Base-by-base conservation (phyloP, 64 coral and sea anemone species). In the Montipora capricornis region DNA sequence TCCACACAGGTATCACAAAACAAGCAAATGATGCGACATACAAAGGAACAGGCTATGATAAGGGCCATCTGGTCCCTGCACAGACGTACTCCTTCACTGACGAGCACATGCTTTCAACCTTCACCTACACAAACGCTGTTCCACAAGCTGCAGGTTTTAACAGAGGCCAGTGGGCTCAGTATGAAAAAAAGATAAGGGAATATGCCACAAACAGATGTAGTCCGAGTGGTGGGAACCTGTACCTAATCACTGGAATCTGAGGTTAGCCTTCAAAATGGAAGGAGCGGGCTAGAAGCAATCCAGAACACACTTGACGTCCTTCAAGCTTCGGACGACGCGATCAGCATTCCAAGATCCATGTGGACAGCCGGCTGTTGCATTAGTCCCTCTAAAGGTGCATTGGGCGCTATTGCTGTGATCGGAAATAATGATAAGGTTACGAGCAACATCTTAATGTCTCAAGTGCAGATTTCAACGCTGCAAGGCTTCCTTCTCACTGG, bases 81-180 rank as follows among this genome's bases (percentile, higher is more conserved):
- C 48, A 53, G 19, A 88, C 85, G 12, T 88, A 75, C 48, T 88
- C 85, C 45, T 88, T 88, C 6, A 52, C 47, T 13, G 48, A 20
- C 10, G 15, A 26, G 5, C 17, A 52, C 19, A 17, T 88, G 13
- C n/a, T 5, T n/a, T 74, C 85, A 9, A 88, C 85, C 9, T 88
- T 88, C 85, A 88, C 19, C 2, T 88, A 37, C 29, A 88, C 85
- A 44, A 88, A 88, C 47, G 85, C 85, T 75, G 85, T 88, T 26
- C 85, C 85, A 9, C 85, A 88, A 20, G 49, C 74, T 24, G 8
- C 46, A 1, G n/a, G 44, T 24, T 88, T 88, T 15, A 88, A 88
- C 47, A 75, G 16, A 8, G 85, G 85, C 5, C 47, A 0, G 20
- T 88, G 85, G 85, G 20, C 10, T n/a, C 7, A 9, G 37, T 88